phyloP scores from a whole-genome alignment of 1,140 invertebrate genomes.

The Platyscapa corneri region DNA sequence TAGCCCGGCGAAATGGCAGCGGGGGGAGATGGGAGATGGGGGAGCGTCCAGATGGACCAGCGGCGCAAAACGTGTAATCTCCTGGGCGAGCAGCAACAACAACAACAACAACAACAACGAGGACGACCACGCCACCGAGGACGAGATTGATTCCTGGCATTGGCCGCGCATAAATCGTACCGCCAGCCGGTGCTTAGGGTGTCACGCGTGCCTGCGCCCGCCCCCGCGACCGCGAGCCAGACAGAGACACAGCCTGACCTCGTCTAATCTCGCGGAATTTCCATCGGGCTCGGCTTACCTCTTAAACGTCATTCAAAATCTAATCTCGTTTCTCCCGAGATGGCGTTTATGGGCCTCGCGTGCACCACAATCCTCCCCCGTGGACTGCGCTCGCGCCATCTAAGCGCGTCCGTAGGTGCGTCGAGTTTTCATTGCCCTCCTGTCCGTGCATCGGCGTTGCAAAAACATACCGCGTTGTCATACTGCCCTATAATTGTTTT shows the following conservation, averaged over 20 bases:
- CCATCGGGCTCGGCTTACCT: constrained; percentile 1
- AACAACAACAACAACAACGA: too few relatives aligned
- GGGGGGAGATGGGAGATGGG: constrained; percentile 35
- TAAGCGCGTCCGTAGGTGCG: too few relatives aligned
- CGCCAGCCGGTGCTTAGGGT: constrained; percentile 59
- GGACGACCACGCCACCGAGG: constrained; percentile 8
- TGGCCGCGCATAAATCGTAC: constrained; percentile 61
- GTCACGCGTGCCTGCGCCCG: constrained; percentile 46
- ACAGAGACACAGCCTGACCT: neutral
- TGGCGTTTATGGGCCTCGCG: constrained; percentile 29
- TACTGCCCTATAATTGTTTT: neutral
- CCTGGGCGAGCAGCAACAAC: constrained; percentile 36
- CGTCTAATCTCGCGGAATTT: constrained; percentile 3
- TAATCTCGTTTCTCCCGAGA: constrained; percentile 14
- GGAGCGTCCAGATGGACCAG: neutral
- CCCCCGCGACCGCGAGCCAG: neutral
- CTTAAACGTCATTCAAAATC: constrained; percentile 46
- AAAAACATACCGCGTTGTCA: neutral
- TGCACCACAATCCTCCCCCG: too few relatives aligned
- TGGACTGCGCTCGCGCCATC: too few relatives aligned
- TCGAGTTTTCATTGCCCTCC: neutral
- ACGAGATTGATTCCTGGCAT: constrained; percentile 67
- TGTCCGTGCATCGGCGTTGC: neutral
- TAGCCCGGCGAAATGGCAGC: constrained; percentile 7
- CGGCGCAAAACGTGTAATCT: constrained; percentile 63